A percentile compares a stretch with the other conserved stretches of the same genome.
phyloP scores from a whole-genome alignment of 2,797 vertebrate genomes.

The Pantherophis vulpinus region DNA sequence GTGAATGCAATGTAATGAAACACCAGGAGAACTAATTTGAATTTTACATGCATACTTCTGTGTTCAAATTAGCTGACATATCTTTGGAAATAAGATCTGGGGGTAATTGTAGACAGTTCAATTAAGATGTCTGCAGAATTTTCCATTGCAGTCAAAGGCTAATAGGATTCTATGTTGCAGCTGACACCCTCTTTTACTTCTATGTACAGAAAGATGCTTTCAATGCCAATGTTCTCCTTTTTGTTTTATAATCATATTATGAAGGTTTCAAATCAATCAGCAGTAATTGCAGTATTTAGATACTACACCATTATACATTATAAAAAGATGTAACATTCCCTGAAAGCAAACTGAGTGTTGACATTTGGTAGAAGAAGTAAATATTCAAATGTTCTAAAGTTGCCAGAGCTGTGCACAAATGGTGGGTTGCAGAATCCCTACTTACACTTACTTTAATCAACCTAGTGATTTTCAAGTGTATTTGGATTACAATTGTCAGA shows the following conservation, averaged over 20 bases:
- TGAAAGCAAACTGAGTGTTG: slow-evolving; percentile 3
- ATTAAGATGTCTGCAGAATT: slow-evolving; percentile 40
- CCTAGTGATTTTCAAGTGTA: neutral
- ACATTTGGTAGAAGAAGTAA: slow-evolving; percentile 1
- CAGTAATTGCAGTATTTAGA: slow-evolving; percentile 14
- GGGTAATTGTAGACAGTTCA: slow-evolving; percentile 43
- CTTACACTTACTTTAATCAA: neutral
- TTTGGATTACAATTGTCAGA: neutral
- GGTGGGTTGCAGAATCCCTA: neutral
- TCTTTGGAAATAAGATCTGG: slow-evolving; percentile 36
- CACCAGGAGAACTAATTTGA: slow-evolving; percentile 41
- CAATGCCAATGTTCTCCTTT: slow-evolving; percentile 22
- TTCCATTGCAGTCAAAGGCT: slow-evolving; percentile 38
- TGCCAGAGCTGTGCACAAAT: neutral
- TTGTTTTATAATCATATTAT: slow-evolving; percentile 30
- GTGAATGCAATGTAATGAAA: slow-evolving; percentile 40
- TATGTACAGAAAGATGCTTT: slow-evolving; percentile 9
- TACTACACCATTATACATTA: slow-evolving; percentile 11
- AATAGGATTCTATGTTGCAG: slow-evolving; percentile 31
- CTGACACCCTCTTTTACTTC: slow-evolving; percentile 19
- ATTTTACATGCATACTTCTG: slow-evolving; percentile 40
- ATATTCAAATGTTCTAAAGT: neutral
- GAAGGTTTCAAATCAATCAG: slow-evolving; percentile 30
- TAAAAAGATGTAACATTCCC: neutral
- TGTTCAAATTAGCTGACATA: slow-evolving; percentile 45